These are phyloP conservation scores for Zygogramma bicolorata DNA, from an alignment of 2,888 invertebrate genomes.

Conservation along the genomic window DNA sequence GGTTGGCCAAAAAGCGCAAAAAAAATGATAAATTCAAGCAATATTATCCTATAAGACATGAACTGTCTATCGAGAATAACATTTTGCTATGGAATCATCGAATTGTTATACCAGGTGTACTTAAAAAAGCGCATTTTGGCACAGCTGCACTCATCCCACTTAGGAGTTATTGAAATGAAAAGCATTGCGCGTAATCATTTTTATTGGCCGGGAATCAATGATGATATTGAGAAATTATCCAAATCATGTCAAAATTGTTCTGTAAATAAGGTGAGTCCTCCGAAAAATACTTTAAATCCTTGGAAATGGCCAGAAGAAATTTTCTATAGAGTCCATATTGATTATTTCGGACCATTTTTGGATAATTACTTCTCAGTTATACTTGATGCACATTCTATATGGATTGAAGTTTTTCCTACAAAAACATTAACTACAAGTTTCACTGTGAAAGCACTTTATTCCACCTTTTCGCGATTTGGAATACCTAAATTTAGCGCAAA, in stretches of 20 bases:
- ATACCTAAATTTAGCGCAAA: too few relatives aligned
- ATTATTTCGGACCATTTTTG: too few relatives aligned
- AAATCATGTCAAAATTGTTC: slow-evolving; percentile 3
- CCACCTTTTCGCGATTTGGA: too few relatives aligned
- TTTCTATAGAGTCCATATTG: too few relatives aligned
- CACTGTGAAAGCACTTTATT: too few relatives aligned
- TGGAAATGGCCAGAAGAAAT: neutral
- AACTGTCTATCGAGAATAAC: slow-evolving; percentile 18
- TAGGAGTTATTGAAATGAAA: slow-evolving; percentile 54
- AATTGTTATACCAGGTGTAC: slow-evolving; percentile 32
- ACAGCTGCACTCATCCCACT: slow-evolving; percentile 50
- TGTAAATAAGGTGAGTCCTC: neutral
- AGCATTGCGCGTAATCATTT: slow-evolving; percentile 41
- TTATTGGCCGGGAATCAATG: slow-evolving; percentile 23
- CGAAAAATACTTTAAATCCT: neutral
- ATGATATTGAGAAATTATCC: slow-evolving; percentile 18
- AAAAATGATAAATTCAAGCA: neutral
- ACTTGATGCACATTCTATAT: too few relatives aligned
- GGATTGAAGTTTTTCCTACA: too few relatives aligned
- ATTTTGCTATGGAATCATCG: slow-evolving; percentile 25
- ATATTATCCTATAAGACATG: slow-evolving; percentile 17
- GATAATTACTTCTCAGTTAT: too few relatives aligned
- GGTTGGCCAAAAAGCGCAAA: slow-evolving; percentile 15
- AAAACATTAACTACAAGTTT: too few relatives aligned
- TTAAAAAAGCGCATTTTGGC: slow-evolving; percentile 41